A percentile compares a stretch with the other conserved stretches of the same genome.
Conservation (phyloP, 2,888 invertebrate species). For the Vesta saturnalis region DNA sequence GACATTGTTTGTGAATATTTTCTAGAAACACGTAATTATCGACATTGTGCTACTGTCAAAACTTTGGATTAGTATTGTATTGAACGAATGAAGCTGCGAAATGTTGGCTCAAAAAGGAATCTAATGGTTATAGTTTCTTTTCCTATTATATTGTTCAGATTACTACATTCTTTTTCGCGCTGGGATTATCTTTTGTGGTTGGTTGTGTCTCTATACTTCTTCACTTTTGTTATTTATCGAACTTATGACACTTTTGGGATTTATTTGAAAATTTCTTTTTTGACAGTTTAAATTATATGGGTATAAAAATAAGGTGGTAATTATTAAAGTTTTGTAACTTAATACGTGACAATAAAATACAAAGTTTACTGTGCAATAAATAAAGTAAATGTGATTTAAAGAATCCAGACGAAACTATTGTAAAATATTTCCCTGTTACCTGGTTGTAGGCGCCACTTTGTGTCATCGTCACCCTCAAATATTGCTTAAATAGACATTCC, state of each 20-base stretch:
- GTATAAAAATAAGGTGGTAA: neutral
- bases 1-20: slow-evolving; percentile 56
- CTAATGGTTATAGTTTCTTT: too few species aligned
- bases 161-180: slow-evolving; percentile 40
- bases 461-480: neutral
- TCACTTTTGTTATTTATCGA: too few species aligned
- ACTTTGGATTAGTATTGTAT: slow-evolving; percentile 59
- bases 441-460: slow-evolving; percentile 5
- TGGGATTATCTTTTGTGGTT: slow-evolving; percentile 44
- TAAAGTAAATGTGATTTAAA: neutral
- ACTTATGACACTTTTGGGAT: too few species aligned
- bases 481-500: too few species aligned
- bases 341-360: neutral
- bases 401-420: neutral
- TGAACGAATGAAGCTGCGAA: slow-evolving; percentile 41
- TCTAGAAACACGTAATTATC: slow-evolving; percentile 60
- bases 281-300: neutral
- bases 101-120: slow-evolving; percentile 25
- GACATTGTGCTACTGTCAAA: slow-evolving; percentile 61
- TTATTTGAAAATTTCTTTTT: neutral
- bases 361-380: slow-evolving; percentile 3
- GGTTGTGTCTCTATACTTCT: too few species aligned
- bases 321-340: neutral
- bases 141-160: slow-evolving; percentile 12
- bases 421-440: neutral